Conservation (phyloP, 2,888 invertebrate genomes). For the Homarus gammarus region DNA sequence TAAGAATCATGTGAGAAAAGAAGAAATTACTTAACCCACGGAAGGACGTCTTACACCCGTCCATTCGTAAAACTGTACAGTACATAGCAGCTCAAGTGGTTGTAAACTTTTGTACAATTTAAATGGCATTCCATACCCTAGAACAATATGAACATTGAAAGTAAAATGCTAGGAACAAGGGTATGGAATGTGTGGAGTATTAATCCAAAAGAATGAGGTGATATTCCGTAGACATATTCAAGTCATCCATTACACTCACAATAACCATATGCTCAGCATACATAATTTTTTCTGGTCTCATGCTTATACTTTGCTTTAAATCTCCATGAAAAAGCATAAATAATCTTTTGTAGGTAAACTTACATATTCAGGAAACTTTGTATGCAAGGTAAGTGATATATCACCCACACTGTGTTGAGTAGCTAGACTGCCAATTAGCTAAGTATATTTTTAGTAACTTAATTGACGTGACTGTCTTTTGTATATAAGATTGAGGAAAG, state of each 20-base stretch:
- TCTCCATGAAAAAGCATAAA: not conserved
- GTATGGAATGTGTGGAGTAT: constrained; percentile 24
- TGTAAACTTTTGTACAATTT: not conserved
- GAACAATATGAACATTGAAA: not conserved
- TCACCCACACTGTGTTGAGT: not conserved
- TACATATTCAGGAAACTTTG: not conserved
- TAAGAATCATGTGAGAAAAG: not conserved
- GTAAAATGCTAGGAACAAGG: constrained; percentile 2
- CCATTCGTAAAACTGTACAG: not conserved
- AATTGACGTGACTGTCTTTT: not conserved
- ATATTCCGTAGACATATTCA: not conserved
- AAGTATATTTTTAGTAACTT: not conserved
- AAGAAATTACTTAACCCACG: not conserved
- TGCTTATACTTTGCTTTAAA: not conserved
- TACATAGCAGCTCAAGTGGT: not conserved
- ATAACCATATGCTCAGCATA: not conserved
- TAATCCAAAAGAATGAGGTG: not conserved
- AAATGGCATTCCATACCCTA: constrained; percentile 16
- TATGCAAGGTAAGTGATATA: not conserved
- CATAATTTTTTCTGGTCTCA: not conserved
- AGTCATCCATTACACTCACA: not conserved
- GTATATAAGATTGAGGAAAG: not conserved
- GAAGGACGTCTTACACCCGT: not conserved
- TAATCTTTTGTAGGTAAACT: not conserved
- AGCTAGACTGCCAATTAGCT: not conserved